Evolutionary conservation across 2,797 vertebrate genomes (phyloP), one percentile per base, ranked within the genome.

Genomic region (Pagetopsis macropterus): DNA sequence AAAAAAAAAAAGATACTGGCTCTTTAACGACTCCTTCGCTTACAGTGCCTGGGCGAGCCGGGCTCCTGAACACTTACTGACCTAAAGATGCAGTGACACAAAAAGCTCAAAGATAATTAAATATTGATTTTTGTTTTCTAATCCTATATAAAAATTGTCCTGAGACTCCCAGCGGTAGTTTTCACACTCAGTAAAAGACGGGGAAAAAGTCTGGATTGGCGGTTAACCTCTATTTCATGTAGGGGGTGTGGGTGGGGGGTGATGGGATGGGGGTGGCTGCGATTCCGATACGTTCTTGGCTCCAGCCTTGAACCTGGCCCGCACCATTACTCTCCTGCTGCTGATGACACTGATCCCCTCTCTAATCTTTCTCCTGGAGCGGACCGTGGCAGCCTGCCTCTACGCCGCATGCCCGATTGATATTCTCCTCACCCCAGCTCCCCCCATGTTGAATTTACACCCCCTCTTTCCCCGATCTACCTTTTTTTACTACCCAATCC

Each of bases 101-200:
- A 97, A 97, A 97, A 96, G 96, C 96, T 97, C 96, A 96, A 96
- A 97, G 97, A 99, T 99, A 99, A 99, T 99, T 99, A 99, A 98
- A 98, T 99, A 99, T 98, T 98, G 97, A 99, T 99, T 98, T 98
- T 97, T 97, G 97, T 98, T 98, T 98, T 98, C 97, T 98, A 98
- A 98, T 98, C 97, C 97, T 95, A 97, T 97, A 97, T 98, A 97
- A 98, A 98, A 98, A 98, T 98, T 98, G 97, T 97, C 95, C 96
- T 96, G 97, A 96, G 96, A 96, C 96, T 98, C 97, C 97, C 96
- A 96, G 79, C 91, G 96, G 96, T 96, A 96, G 96, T 97, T 95
- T 97, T 98, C 96, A 97, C 96, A 96, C 96, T 95, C 94, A 67
- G 91, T 92, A 94, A 96, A 94, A 94, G 88, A 91, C 72, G 89